A percentile compares a stretch with the other conserved stretches of the same genome.
Evolutionary conservation across 2,888 invertebrate species (phyloP).

Genomic region (Margaritifera margaritifera): DNA sequence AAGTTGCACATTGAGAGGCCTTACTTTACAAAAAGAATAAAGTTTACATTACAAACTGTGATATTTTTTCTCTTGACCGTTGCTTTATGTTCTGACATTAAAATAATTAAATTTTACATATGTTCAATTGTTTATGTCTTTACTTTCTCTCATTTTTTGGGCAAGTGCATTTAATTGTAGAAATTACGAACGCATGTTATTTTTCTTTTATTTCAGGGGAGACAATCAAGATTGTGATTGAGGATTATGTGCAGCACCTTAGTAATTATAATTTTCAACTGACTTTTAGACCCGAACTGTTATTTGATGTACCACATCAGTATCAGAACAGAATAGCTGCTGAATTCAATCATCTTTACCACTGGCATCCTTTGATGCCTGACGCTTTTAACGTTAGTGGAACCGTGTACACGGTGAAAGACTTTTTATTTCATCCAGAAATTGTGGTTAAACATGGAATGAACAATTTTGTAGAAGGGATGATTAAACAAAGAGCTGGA

Average conservation of each 20-base stretch:
- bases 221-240: conserved; percentile 73
- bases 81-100: too few relatives aligned
- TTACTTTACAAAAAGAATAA: too few relatives aligned
- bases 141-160: too few relatives aligned
- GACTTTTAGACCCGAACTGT: conserved; percentile 69
- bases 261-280: conserved; percentile 71
- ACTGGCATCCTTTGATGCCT: conserved; percentile 74
- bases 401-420: conserved; percentile 59
- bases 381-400: conserved; percentile 68
- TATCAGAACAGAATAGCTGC: conserved; percentile 72
- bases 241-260: conserved; percentile 73
- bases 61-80: too few relatives aligned
- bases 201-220: conserved; percentile 64
- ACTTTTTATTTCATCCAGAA: conserved; percentile 67
- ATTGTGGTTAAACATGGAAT: conserved; percentile 70
- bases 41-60: too few relatives aligned
- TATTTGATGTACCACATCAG: conserved; percentile 69
- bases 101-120: too few relatives aligned
- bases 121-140: too few relatives aligned
- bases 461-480: conserved; percentile 64
- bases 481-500: conserved; percentile 68
- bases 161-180: not conserved
- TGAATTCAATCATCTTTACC: conserved; percentile 73
- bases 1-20: too few relatives aligned
- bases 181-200: not conserved